Base-by-base conservation (phyloP, 2,113 vertebrate genomes). In the Taurulus bubalis region DNA sequence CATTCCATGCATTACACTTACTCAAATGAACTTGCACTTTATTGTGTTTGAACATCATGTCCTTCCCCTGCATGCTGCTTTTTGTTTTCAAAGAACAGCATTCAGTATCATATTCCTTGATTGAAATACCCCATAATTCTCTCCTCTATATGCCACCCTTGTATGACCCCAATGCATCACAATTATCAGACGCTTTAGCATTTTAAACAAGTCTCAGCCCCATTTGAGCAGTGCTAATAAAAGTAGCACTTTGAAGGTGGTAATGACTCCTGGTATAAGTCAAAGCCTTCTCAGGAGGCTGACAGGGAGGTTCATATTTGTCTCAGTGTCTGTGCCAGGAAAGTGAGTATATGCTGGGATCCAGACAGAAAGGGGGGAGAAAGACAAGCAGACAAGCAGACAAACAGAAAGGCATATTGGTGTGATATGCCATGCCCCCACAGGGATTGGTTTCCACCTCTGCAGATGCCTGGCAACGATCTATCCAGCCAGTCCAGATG, bases 391-490 rank as follows among this genome's bases (percentile, higher is more conserved):
- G 6, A 56, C 38, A 73, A 0, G 36, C 3, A 56, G 3, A 30
- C n/a, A n/a, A n/a, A n/a, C 1, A 55, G 15, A 65, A 30, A 76
- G 32, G 49, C 30, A 66, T 62, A 49, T 69, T 77, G 58, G 67
- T 79, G 80, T 71, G 71, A 93, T 69, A 82, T 22, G n/a, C 60
- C 71, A 76, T 80, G 87, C 59, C 83, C 84, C 75, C 73, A 77
- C 68, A 14, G 87, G 92, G 91, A 94, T 93, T 91, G 86, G 80
- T 92, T 92, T 90, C 86, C 82, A 93, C 76, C 86, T 89, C 84
- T 92, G 8, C 75, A 84, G 76, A 84, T 87, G 88, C 94, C 85
- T 93, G 92, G 94, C 95, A 95, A 95, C 93, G 18, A 85, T 84
- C 34, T 49, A 53, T 58, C 80, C 73, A 72, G 77, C 49, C 32